A percentile compares a stretch with the other conserved stretches of the same genome.
phyloP scores from a whole-genome alignment of 1,140 invertebrate species.

The Stenopsyche tienmushanensis region DNA sequence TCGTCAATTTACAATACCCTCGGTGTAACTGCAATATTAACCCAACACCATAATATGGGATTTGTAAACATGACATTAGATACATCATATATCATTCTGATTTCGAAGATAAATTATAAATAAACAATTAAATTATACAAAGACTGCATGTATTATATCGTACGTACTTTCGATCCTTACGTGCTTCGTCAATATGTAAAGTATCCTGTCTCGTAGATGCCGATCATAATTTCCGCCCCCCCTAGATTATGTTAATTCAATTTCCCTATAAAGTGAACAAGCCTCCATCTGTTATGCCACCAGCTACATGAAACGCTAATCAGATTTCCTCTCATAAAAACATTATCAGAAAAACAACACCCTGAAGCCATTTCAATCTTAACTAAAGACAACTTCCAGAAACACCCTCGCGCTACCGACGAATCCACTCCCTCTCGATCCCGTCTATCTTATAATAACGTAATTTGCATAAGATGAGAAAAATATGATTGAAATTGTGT shows the following conservation, averaged over 20 bases:
- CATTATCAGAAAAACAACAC: constrained; percentile 33
- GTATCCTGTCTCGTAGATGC: not conserved
- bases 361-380: constrained; percentile 32
- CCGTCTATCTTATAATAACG: constrained; percentile 10
- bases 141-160: no score
- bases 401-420: not conserved
- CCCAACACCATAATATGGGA: no score
- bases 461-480: constrained; percentile 20
- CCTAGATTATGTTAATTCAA: constrained; percentile 41
- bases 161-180: no score
- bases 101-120: no score
- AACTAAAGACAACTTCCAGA: constrained; percentile 22
- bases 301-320: constrained; percentile 30
- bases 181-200: no score
- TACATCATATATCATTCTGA: no score
- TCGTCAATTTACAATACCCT: no score
- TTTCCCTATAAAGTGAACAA: constrained; percentile 35
- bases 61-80: no score
- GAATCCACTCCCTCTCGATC: not conserved
- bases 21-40: no score
- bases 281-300: constrained; percentile 8
- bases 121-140: no score
- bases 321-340: constrained; percentile 41
- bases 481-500: constrained; percentile 2
- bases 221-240: constrained; percentile 29